Base-by-base conservation (phyloP, 2,113 vertebrate genomes). In the Eretmochelys imbricata region DNA sequence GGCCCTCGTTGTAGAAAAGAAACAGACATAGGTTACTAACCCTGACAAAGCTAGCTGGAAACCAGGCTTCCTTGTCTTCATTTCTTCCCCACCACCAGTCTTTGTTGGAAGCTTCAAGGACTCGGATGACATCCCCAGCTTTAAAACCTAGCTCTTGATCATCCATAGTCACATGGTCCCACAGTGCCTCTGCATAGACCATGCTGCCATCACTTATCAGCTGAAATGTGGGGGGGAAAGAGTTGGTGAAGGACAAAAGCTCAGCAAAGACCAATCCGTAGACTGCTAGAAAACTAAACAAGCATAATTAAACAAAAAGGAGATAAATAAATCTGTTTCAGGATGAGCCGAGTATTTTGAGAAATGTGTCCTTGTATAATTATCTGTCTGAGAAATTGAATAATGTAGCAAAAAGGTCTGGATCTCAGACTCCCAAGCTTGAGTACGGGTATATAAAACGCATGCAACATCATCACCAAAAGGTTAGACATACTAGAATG, bases 161-260 rank as follows among this genome's bases (percentile, higher is more conserved):
- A 65, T 99, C 99, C 99, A 99, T 99, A 84, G 99, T 99, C 97
- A 99, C 99, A 65, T 99, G 99, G 98, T 99, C 99, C 99, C 99
- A 99, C 82, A 99, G 98, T 62, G 99, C 99, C 97, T 99, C 99
- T 3, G 99, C 99, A 65, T 98, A 99, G 91, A 99, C 99, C 8
- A 98, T 35, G 31, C 98, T 98, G 94, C 99, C 99, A 95, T 98
- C 98, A 0, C 98, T 97, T 92, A 99, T 98, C 95, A 99, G 96
- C 99, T 99, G 93, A 48, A 94, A 93, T 0, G 35, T 48, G 62
- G 81, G 42, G 92, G 12, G 88, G 80, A 94, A 95, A n/a, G 3
- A 94, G 35, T 80, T 89, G 87, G 78, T 88, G 27, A 96, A 91
- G 78, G 35, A 90, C 22, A 62, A 83, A 81, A 55, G n/a, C 48